Evolutionary conservation across 2,888 invertebrate species (phyloP), one percentile per base, ranked within the genome.

Genomic region (Heliconius cydno): DNA sequence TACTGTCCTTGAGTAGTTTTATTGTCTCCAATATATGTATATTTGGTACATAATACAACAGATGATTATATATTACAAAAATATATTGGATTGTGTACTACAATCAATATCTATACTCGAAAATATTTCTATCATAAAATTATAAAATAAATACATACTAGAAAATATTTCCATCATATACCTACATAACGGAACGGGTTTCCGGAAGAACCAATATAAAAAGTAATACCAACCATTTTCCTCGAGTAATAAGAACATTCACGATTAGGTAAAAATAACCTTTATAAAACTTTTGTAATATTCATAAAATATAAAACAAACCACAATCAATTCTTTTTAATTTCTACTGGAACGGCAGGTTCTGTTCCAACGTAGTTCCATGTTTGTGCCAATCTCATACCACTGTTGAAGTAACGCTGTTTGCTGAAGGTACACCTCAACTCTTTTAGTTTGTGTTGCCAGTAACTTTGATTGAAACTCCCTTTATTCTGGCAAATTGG

Each of bases 401-500:
- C 81, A 79, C 80, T 82, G 80, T 79, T 76, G 82, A 78, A 80
- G 80, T 82, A 83, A 81, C 83, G 80, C 77, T 90, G 89, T 92
- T 91, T 91, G 88, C 85, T 79, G 79, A 89, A 90, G 89, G 91
- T 90, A 87, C 86, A 84, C 86, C 83, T 80, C 82, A 86, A 87
- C 89, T 89, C 88, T 88, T 90, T 88, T 86, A 87, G 91, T 92
- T 92, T 92, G 90, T 91, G 87, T 92, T 92, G 86, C 86, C 84
- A 85, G 86, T 85, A 91, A 91, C 86, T 92, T 92, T 91, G 91
- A 92, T 92, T 92, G 91, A 89, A 91, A 90, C 91, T 90, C 91
- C 91, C 92, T 92, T 93, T 94, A 93, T 92, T 93, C 88, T 91
- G 87, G 87, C 86, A 92, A 92, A 93, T 92, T 92, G 92, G 90